These are phyloP conservation scores for Orchesella flavescens DNA, from an alignment of 2,888 invertebrate genomes.

Conservation along the genomic window DNA sequence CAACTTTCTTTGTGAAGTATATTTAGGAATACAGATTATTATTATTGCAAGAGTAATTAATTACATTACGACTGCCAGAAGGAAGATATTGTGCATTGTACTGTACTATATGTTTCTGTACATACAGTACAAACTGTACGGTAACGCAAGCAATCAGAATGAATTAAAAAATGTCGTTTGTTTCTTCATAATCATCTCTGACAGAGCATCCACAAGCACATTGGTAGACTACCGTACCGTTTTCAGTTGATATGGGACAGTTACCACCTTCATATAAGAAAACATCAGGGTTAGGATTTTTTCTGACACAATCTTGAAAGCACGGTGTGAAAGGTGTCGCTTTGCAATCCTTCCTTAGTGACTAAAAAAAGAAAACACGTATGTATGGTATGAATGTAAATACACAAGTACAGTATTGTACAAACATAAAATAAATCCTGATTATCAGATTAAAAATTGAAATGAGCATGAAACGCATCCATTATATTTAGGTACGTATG, in stretches of 20 bases:
- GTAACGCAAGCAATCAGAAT: too few relatives aligned
- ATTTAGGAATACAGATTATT: too few relatives aligned
- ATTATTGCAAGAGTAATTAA: too few relatives aligned
- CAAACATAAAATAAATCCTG: background rate
- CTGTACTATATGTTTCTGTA: too few relatives aligned
- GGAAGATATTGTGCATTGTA: too few relatives aligned
- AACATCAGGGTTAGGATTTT: constrained; percentile 70
- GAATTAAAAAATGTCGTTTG: constrained; percentile 54
- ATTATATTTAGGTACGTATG: too few relatives aligned
- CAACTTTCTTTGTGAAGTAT: too few relatives aligned
- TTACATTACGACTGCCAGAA: too few relatives aligned
- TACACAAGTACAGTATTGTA: background rate
- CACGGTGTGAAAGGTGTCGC: constrained; percentile 65
- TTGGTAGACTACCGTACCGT: constrained; percentile 31
- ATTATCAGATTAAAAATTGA: too few relatives aligned
- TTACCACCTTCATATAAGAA: constrained; percentile 68
- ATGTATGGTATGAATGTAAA: constrained; percentile 2
- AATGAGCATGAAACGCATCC: too few relatives aligned
- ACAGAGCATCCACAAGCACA: constrained; percentile 63
- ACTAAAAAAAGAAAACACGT: constrained; percentile 32
- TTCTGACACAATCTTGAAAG: constrained; percentile 65
- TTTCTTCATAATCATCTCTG: constrained; percentile 65
- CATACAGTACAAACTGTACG: too few relatives aligned
- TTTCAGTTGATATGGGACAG: constrained; percentile 54
- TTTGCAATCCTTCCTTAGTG: constrained; percentile 37